These are phyloP conservation scores for Rafetus swinhoei DNA, from an alignment of 2,113 vertebrate species.

Conservation along the genomic window DNA sequence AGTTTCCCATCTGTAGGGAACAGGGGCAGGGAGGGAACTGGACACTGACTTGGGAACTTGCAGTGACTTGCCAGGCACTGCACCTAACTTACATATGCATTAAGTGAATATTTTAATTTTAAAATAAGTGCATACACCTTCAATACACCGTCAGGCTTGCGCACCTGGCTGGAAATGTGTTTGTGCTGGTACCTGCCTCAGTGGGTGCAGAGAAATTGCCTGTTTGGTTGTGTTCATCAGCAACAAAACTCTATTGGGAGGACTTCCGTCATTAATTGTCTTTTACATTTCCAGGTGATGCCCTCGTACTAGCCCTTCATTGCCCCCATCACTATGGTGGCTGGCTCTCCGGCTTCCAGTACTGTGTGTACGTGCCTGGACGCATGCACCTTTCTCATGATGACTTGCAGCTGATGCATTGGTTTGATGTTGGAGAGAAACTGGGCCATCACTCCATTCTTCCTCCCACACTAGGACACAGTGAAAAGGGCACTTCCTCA, in stretches of 20 bases:
- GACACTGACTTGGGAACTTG: not conserved
- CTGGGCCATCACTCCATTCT: fast-evolving
- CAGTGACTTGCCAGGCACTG: not conserved
- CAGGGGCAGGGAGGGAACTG: not conserved
- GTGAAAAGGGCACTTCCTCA: fast-evolving
- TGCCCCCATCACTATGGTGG: not conserved
- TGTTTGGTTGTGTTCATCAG: not conserved
- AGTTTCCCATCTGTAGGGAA: not conserved
- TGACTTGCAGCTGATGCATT: fast-evolving
- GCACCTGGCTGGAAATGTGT: not conserved
- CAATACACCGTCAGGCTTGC: fast-evolving
- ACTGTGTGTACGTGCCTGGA: fast-evolving
- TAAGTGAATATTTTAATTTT: not conserved
- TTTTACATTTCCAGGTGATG: not conserved
- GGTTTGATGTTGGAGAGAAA: fast-evolving
- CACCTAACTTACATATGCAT: not conserved
- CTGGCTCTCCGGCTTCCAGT: not conserved
- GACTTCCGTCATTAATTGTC: not conserved
- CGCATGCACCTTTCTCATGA: not conserved
- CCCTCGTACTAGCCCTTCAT: not conserved
- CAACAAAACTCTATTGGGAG: not conserved
- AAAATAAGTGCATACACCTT: not conserved
- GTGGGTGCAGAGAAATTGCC: fast-evolving
- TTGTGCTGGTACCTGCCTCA: not conserved
- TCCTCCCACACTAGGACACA: fast-evolving